phyloP scores from a whole-genome alignment of 1,140 invertebrate genomes.

The Drosophila neocordata region DNA sequence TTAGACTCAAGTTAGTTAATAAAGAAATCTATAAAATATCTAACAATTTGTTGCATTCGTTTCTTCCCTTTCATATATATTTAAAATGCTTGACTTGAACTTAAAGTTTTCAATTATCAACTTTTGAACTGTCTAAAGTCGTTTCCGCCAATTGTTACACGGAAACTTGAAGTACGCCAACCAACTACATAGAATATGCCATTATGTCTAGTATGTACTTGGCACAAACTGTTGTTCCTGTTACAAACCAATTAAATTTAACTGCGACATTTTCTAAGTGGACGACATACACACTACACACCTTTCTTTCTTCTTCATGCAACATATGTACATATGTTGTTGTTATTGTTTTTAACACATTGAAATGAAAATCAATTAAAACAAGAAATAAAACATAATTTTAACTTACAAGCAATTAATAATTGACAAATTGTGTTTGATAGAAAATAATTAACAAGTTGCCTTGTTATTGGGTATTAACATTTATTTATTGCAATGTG shows the following conservation, averaged over 20 bases:
- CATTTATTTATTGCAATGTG: constrained; percentile 1
- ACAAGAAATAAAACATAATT: neutral
- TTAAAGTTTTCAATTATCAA: neutral
- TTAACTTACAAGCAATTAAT: neutral
- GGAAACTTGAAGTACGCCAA: neutral
- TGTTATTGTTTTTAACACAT: neutral
- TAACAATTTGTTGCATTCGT: neutral
- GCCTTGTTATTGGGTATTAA: neutral
- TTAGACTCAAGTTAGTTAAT: too few relatives aligned
- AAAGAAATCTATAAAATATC: too few relatives aligned
- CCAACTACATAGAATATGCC: constrained; percentile 1
- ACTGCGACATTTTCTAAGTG: constrained; percentile 5
- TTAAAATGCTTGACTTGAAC: neutral
- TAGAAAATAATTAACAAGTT: constrained; percentile 8
- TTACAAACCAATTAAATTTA: constrained; percentile 10
- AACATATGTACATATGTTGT: neutral
- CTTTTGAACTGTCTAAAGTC: neutral
- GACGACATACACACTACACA: neutral
- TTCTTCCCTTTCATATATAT: neutral
- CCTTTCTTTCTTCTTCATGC: neutral
- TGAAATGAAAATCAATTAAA: constrained; percentile 4
- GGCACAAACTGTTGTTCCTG: constrained; percentile 5
- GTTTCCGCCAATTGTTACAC: constrained; percentile 8
- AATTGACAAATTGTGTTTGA: constrained; percentile 4
- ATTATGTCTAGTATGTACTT: constrained; percentile 8